Evolutionary conservation across 2,888 invertebrate genomes (phyloP), one percentile per base, ranked within the genome.

Genomic region (Parapristionchus giblindavisi): DNA sequence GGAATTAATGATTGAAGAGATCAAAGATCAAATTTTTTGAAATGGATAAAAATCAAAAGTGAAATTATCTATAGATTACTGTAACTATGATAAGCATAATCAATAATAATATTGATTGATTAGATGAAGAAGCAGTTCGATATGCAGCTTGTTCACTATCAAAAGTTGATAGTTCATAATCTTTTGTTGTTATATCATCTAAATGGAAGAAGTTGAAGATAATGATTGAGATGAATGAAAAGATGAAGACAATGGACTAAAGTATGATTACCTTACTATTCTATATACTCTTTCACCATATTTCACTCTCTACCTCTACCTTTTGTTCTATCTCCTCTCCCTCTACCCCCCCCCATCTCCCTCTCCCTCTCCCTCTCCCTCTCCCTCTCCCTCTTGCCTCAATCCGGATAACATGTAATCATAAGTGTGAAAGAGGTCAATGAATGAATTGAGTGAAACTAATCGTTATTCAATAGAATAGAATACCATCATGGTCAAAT

Each of bases 181-280:
- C 82, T 36, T 81, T 82, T 17, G 82, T 81, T 58, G 79, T 81
- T 38, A 81, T 77, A 56, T 79, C 76, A 32, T 77, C 81, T 81
- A 54, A 58, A 78, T 65, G 38, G 36, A 14, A 32, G 24, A 60
- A 48, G 32, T n/a, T 29, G 32, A 14, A 17, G 27, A 11, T 27
- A 58, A 58, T 24, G 58, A 24, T 17, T 24, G n/a, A 21, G 27
- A 58, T 58, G 27, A 11, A 58, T 58, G n/a, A 14, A 58, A 17
- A 24, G 27, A 27, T 8, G 58, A n/a, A n/a, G n/a, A n/a, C n/a
- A n/a, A n/a, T n/a, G n/a, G n/a, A n/a, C n/a, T n/a, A n/a, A n/a
- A n/a, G n/a, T n/a, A n/a, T n/a, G n/a, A n/a, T n/a, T n/a, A n/a
- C n/a, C n/a, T n/a, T n/a, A n/a, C n/a, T n/a, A n/a, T n/a, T n/a